These are phyloP conservation scores for Goniozus legneri DNA, from an alignment of 1,140 invertebrate genomes.

Conservation along the genomic window DNA sequence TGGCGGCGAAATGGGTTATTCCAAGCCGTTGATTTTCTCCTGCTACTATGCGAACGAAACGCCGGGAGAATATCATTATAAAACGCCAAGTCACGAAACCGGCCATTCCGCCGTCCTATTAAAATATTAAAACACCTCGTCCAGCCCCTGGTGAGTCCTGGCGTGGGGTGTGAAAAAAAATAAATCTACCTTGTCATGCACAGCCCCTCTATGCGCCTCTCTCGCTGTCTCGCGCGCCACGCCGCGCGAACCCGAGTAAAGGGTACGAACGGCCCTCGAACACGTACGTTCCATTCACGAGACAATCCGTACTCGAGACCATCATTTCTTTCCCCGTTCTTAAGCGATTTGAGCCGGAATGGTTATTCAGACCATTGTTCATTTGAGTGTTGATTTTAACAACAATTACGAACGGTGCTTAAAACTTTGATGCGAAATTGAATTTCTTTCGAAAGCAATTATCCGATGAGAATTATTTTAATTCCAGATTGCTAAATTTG, in stretches of 20 bases:
- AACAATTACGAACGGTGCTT: no score
- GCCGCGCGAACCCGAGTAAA: conserved; percentile 26
- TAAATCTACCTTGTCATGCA: conserved; percentile 55
- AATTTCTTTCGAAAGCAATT: no score
- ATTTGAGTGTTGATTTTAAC: no score
- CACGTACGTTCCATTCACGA: conserved; percentile 23
- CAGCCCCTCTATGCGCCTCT: conserved; percentile 33
- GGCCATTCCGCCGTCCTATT: conserved; percentile 50
- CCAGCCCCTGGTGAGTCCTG: conserved; percentile 39
- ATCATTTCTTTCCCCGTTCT: no score
- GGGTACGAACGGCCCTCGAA: conserved; percentile 30
- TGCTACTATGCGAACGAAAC: conserved; percentile 42
- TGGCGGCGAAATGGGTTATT: conserved; percentile 42
- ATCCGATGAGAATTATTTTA: no score
- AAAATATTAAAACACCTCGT: conserved; percentile 56
- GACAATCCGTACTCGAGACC: conserved; percentile 19
- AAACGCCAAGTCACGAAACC: conserved; percentile 53
- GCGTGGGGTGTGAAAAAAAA: conserved; percentile 51
- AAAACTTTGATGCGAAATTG: no score
- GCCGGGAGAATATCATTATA: conserved; percentile 54
- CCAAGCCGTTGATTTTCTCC: conserved; percentile 45
- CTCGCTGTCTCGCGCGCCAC: conserved; percentile 35
- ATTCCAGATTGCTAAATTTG: no score
- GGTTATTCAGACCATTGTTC: no score
- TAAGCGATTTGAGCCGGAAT: no score